phyloP scores from a whole-genome alignment of 2,113 vertebrate species.

The Nycticebus coucang region DNA sequence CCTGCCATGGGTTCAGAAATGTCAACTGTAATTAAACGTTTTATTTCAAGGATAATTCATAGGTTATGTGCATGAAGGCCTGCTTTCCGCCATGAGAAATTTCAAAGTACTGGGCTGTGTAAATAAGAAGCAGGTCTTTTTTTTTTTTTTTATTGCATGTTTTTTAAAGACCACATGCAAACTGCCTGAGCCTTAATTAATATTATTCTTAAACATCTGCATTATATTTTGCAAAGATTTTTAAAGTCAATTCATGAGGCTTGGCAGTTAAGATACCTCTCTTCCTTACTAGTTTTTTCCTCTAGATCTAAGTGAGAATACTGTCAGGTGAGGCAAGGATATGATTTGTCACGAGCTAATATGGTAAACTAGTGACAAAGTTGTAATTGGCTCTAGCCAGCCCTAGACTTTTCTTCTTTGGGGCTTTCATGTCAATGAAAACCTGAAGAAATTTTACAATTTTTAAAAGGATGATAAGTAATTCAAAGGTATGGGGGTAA shows the following conservation, averaged over 20 bases:
- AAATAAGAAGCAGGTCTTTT: conserved; percentile 74
- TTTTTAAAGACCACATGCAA: conserved; percentile 56
- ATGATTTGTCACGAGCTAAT: neutral
- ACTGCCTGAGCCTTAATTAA: conserved; percentile 59
- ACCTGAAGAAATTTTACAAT: neutral
- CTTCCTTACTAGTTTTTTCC: conserved; percentile 7
- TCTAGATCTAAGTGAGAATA: neutral
- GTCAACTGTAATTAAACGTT: conserved; percentile 82
- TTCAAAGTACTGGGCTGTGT: conserved; percentile 61
- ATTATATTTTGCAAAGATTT: conserved; percentile 61
- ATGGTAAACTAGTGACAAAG: neutral
- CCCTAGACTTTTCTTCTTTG: neutral
- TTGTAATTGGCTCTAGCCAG: neutral
- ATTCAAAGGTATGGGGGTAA: neutral
- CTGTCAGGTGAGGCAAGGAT: neutral
- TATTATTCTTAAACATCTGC: conserved; percentile 68
- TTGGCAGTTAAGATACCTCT: conserved; percentile 38
- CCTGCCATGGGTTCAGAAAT: conserved; percentile 77
- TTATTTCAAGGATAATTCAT: conserved; percentile 81
- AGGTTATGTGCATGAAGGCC: conserved; percentile 75
- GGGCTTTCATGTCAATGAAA: conserved; percentile 8
- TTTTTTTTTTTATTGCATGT: conserved; percentile 59
- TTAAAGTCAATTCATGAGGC: conserved; percentile 56
- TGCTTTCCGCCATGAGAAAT: conserved; percentile 73
- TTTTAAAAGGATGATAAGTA: neutral